Percentiles rank a stretch among this genome's conserved stretches.
Conservation (phyloP, 2,113 vertebrate genomes). For the Caretta caretta region DNA sequence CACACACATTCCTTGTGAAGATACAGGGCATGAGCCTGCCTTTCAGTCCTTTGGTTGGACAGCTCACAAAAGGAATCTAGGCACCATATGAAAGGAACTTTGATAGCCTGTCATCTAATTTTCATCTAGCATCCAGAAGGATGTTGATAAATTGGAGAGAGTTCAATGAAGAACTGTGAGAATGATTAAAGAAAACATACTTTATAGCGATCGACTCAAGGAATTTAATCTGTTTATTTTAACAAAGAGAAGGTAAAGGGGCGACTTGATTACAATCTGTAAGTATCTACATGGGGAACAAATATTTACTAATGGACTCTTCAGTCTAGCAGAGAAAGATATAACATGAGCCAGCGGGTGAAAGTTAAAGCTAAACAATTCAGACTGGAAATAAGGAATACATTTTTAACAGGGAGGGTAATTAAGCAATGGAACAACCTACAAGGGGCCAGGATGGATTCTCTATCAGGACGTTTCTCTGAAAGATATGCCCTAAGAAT, state of each 20-base stretch:
- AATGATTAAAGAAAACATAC: neutral
- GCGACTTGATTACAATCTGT: neutral
- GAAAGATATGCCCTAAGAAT: neutral
- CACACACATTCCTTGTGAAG: neutral
- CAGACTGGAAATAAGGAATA: neutral
- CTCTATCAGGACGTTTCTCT: neutral
- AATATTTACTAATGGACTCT: neutral
- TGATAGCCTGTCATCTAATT: neutral
- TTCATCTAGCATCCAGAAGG: neutral
- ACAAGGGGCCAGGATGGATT: neutral
- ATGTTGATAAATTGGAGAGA: neutral
- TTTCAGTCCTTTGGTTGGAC: neutral
- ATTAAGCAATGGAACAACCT: neutral
- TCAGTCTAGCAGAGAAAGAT: neutral
- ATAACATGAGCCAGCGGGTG: neutral
- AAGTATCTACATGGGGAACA: neutral
- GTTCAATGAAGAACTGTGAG: neutral
- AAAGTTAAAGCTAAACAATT: neutral
- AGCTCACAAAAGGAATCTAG: neutral
- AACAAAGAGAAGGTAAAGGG: neutral
- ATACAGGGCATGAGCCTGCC: neutral
- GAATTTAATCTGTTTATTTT: neutral
- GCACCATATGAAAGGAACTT: neutral
- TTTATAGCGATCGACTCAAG: neutral
- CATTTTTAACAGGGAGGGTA: neutral